Base-by-base conservation (phyloP, 2,888 invertebrate genomes). In the Thereva nobilitata region DNA sequence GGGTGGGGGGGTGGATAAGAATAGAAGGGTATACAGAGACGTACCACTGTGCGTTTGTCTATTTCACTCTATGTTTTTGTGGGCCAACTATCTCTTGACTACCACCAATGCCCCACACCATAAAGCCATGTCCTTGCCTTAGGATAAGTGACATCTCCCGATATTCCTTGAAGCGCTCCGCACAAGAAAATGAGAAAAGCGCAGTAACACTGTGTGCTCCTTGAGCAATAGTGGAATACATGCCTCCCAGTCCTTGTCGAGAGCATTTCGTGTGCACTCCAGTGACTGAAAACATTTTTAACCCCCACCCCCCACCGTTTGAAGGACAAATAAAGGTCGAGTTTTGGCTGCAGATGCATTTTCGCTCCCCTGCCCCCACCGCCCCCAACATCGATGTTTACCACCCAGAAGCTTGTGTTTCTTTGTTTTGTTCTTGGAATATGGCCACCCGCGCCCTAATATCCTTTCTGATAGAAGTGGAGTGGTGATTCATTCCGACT, bases 341-440 rank as follows among this genome's bases (percentile, higher is more conserved):
- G 47, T 54, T 61, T 67, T 67, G 70, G 66, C 66, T 70, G 65
- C 59, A 70, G 70, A 68, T 70, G 70, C 70, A 68, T 66, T 68
- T 57, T 59, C 45, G 23, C 56, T 37, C 52, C 44, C 55, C 37
- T 9, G 38, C 10, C 5, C 23, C 9, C 45, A 10, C 4, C n/a
- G n/a, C n/a, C n/a, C n/a, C n/a, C n/a, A n/a, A n/a, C n/a, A n/a
- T n/a, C n/a, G n/a, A n/a, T n/a, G n/a, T n/a, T n/a, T n/a, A n/a
- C n/a, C 5, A 10, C 37, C 35, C 64, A 45, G 9, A 3, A 8
- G 4, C 9, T 42, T 42, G 8, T 42, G 42, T 42, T 8, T 42
- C 23, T 23, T 23, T 23, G 61, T 50, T 61, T 61, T 61, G 50
- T 61, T 61, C 61, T 61, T 50, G 50, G 50, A 57, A 41, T 50